phyloP scores from a whole-genome alignment of 2,888 invertebrate species.

The Platycheirus albimanus region DNA sequence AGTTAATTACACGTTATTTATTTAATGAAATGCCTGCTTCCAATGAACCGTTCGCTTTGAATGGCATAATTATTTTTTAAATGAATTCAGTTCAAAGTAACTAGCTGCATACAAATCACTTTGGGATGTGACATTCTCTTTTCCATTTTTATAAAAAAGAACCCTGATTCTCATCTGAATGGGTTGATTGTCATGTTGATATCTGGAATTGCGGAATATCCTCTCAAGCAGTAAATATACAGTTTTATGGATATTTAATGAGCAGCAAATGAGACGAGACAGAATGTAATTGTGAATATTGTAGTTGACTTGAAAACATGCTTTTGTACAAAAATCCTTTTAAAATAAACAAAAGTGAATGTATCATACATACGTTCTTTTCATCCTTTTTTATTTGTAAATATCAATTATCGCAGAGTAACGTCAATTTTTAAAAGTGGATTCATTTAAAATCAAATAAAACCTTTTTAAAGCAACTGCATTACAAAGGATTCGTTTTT shows the following conservation, averaged over 20 bases:
- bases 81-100: not conserved
- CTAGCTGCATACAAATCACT: conserved; percentile 1
- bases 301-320: not conserved
- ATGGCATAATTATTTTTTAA: not conserved
- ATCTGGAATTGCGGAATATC: too few species aligned
- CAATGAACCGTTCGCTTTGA: not conserved
- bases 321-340: too few species aligned
- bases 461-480: too few species aligned
- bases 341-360: too few species aligned
- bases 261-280: not conserved
- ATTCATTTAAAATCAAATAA: too few species aligned
- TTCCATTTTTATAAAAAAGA: not conserved
- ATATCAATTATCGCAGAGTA: too few species aligned
- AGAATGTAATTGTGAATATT: conserved; percentile 3
- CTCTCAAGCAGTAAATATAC: not conserved
- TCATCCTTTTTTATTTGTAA: too few species aligned
- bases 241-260: not conserved
- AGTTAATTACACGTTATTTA: not conserved
- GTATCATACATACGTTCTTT: too few species aligned
- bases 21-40: not conserved
- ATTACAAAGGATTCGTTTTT: too few species aligned
- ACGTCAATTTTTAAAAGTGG: too few species aligned
- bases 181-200: not conserved
- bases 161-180: not conserved
- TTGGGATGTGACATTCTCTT: not conserved